Conservation (phyloP, 2,113 vertebrate species). For the Chamaetylas fuelleborni region DNA sequence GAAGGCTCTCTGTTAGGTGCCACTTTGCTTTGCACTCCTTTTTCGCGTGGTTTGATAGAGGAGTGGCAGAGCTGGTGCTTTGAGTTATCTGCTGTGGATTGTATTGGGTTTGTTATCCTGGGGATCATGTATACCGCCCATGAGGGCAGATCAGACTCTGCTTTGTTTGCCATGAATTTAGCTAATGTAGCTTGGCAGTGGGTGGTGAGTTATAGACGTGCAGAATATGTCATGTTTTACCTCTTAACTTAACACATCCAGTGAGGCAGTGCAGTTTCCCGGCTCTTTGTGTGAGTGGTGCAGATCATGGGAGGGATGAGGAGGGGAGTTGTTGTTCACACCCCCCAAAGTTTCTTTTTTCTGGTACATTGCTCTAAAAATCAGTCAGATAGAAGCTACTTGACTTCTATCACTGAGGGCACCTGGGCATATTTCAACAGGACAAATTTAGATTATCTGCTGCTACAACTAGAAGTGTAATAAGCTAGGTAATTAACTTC, state of each 20-base stretch:
- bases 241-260: background rate
- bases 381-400: background rate
- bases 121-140: background rate
- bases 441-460: background rate
- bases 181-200: background rate
- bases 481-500: background rate
- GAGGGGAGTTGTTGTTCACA: background rate
- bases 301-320: background rate
- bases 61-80: background rate
- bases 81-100: background rate
- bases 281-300: background rate
- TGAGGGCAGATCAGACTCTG: background rate
- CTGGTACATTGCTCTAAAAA: background rate
- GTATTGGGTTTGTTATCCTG: accelerated
- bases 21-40: accelerated
- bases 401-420: background rate
- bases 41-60: background rate
- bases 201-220: accelerated
- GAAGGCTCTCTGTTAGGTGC: background rate
- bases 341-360: background rate
- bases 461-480: background rate
- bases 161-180: background rate
- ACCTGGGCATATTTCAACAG: background rate
- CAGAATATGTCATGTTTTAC: accelerated
- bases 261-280: background rate